Evolutionary conservation across 2,113 vertebrate genomes (phyloP).

Genomic region (Siniperca knerii): DNA sequence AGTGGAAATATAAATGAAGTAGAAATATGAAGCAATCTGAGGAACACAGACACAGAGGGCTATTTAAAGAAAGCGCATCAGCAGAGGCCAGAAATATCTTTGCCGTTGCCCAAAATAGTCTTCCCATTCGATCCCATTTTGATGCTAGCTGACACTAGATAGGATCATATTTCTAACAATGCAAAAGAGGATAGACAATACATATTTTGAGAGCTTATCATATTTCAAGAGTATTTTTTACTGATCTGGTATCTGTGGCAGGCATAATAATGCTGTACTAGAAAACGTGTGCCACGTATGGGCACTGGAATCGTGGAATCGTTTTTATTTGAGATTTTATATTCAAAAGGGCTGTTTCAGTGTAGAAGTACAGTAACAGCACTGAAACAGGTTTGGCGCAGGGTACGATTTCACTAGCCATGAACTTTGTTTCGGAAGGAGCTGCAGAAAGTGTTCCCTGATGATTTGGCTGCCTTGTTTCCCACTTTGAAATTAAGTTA

Average conservation of each 20-base stretch:
- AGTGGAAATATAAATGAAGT: conserved; percentile 21
- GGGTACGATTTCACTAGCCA: no score
- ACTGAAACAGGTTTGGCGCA: no score
- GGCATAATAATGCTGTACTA: neutral
- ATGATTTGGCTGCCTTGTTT: no score
- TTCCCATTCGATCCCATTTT: neutral
- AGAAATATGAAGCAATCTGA: conserved; percentile 24
- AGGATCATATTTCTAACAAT: neutral
- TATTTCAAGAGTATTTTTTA: neutral
- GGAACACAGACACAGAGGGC: neutral
- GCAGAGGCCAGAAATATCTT: conserved; percentile 53
- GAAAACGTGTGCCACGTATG: no score
- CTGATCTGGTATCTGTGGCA: neutral
- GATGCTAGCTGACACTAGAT: neutral
- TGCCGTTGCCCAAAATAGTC: conserved; percentile 42
- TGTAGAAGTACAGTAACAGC: no score
- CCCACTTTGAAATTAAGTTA: no score
- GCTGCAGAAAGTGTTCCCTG: no score
- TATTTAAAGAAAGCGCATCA: conserved; percentile 55
- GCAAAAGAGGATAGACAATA: neutral
- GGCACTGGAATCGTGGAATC: neutral
- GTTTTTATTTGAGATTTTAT: neutral
- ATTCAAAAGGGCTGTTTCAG: neutral
- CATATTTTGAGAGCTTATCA: neutral
- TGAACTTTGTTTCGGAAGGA: no score